Evolutionary conservation across 2,888 invertebrate species (phyloP).

Genomic region (Drosophila limbata): DNA sequence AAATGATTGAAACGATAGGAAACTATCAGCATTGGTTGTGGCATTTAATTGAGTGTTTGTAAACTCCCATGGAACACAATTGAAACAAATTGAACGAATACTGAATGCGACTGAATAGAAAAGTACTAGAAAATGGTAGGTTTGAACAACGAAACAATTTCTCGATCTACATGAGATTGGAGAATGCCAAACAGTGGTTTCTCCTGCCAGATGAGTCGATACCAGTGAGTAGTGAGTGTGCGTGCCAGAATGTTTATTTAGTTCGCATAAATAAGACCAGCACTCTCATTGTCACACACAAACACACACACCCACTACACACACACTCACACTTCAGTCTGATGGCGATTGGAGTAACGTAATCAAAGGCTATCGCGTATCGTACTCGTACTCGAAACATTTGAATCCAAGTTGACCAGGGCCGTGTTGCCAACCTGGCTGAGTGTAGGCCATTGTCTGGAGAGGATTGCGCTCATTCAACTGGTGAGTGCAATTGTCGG

Average conservation of each 20-base stretch:
- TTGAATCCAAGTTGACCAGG: conserved; percentile 34
- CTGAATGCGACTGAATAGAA: conserved; percentile 7
- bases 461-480: conserved; percentile 56
- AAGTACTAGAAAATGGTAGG: conserved; percentile 14
- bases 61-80: not conserved
- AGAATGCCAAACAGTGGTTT: conserved; percentile 8
- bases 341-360: conserved; percentile 28
- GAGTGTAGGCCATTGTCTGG: conserved; percentile 29
- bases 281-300: conserved; percentile 35
- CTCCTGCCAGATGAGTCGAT: conserved; percentile 10
- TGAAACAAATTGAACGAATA: conserved; percentile 6
- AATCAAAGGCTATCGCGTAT: conserved; percentile 73
- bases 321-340: conserved; percentile 21
- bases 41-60: conserved; percentile 14
- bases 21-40: not conserved
- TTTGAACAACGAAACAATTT: conserved; percentile 33
- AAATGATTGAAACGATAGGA: not conserved
- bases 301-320: conserved; percentile 20
- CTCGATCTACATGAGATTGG: conserved; percentile 30
- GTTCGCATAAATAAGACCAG: conserved; percentile 69
- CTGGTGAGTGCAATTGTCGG: conserved; percentile 68
- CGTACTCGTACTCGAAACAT: conserved; percentile 29
- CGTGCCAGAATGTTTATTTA: conserved; percentile 60
- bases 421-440: conserved; percentile 3
- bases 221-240: conserved; percentile 23